These are phyloP conservation scores for Macrochelys suwanniensis DNA, from an alignment of 2,797 vertebrate genomes.

Conservation along the genomic window DNA sequence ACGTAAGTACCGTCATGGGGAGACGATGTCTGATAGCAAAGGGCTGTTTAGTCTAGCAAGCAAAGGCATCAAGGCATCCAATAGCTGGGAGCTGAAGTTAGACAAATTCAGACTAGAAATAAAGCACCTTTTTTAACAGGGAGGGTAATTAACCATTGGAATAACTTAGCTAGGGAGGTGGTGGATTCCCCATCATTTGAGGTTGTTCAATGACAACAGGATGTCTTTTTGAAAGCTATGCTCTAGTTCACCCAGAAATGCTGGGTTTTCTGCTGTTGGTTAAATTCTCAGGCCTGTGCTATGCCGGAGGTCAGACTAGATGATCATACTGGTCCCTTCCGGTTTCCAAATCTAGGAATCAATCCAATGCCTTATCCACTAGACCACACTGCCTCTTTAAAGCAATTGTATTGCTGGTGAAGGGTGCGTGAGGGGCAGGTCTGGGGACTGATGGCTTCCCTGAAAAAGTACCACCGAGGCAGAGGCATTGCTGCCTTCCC, in stretches of 20 bases:
- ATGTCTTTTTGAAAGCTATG: not conserved
- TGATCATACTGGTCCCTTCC: not conserved
- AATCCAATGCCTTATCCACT: not conserved
- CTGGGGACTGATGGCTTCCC: too few relatives aligned
- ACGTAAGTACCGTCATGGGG: accelerated
- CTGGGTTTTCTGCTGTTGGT: not conserved
- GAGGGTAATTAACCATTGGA: not conserved
- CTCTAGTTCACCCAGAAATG: not conserved
- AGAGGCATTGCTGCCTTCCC: too few relatives aligned
- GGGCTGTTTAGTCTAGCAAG: slow-evolving; percentile 9
- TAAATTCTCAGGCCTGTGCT: not conserved
- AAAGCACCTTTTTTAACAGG: not conserved
- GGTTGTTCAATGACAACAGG: slow-evolving; percentile 16
- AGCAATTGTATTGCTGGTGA: not conserved
- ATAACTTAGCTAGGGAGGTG: not conserved
- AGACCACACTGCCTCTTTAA: not conserved
- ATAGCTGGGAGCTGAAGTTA: not conserved
- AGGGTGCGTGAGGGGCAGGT: too few relatives aligned
- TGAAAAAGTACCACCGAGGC: accelerated
- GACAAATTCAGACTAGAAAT: not conserved
- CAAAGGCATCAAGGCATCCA: not conserved
- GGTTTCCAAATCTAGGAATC: accelerated
- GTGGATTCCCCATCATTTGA: not conserved
- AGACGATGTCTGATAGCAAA: not conserved
- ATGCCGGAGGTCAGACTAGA: not conserved